These are phyloP conservation scores for Upupa epops DNA, from an alignment of 2,113 vertebrate genomes.

Conservation along the genomic window DNA sequence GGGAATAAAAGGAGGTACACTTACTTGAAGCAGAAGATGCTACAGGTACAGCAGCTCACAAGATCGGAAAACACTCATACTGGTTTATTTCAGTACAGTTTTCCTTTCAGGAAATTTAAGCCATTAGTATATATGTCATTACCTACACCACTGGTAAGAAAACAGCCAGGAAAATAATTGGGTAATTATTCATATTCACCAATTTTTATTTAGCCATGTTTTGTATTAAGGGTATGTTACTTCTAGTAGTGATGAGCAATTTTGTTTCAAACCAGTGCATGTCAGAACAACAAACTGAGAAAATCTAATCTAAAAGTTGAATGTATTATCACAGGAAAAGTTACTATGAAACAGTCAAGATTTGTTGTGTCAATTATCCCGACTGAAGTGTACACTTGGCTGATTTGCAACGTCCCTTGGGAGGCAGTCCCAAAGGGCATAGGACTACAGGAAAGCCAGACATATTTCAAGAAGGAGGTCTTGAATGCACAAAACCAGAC, in stretches of 20 bases:
- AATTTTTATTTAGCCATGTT: background rate
- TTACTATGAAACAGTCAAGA: background rate
- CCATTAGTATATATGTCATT: background rate
- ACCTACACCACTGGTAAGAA: background rate
- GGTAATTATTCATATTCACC: background rate
- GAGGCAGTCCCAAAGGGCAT: no score
- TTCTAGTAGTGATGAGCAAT: background rate
- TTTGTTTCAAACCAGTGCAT: background rate
- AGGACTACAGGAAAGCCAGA: no score
- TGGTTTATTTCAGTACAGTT: background rate
- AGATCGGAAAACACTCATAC: background rate
- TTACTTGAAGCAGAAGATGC: background rate
- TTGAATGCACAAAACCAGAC: no score
- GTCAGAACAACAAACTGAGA: background rate
- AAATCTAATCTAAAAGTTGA: background rate
- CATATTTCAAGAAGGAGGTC: no score
- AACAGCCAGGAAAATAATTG: background rate
- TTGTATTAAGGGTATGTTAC: accelerated
- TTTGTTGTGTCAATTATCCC: no score
- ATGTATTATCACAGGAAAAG: background rate
- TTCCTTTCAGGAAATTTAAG: background rate
- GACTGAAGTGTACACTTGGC: no score
- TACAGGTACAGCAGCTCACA: background rate
- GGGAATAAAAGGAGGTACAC: background rate
- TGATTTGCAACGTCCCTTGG: no score